Evolutionary conservation across 2,797 vertebrate genomes (phyloP).

Genomic region (Falco columbarius): DNA sequence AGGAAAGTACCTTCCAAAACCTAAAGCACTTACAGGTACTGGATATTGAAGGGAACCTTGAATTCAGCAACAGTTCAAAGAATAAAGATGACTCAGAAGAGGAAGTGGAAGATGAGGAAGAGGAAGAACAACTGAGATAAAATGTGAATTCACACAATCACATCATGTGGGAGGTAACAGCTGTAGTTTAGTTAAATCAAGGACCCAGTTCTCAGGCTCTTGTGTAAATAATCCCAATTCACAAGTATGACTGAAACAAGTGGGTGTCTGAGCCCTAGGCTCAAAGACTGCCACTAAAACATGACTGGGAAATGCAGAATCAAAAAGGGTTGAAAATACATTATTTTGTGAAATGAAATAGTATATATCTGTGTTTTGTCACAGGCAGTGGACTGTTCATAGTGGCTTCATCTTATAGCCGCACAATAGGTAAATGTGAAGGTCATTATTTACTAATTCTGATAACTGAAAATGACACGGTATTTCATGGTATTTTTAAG

Average conservation of each 20-base stretch:
- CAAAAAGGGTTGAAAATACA: background rate
- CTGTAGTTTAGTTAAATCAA: background rate
- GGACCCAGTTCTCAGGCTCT: background rate
- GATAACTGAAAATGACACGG: background rate
- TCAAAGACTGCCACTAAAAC: background rate
- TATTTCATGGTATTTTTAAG: background rate
- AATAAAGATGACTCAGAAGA: conserved; percentile 70
- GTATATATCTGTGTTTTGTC: background rate
- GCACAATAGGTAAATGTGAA: background rate
- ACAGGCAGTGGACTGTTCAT: background rate
- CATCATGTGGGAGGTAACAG: conserved; percentile 32
- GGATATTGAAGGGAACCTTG: conserved; percentile 87
- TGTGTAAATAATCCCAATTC: background rate
- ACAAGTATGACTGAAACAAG: background rate
- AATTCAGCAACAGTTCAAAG: conserved; percentile 74
- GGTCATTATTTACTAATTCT: background rate
- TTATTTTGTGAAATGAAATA: background rate
- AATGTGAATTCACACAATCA: conserved; percentile 25
- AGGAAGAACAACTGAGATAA: conserved; percentile 68
- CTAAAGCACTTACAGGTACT: conserved; percentile 89
- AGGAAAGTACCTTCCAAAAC: conserved; percentile 87
- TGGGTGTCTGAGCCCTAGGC: background rate
- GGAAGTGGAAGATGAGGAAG: conserved; percentile 76
- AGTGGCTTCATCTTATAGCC: background rate
- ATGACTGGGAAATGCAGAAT: background rate